Evolutionary conservation across 2,888 invertebrate genomes (phyloP).

Genomic region (Xanthostigma xanthostigma): DNA sequence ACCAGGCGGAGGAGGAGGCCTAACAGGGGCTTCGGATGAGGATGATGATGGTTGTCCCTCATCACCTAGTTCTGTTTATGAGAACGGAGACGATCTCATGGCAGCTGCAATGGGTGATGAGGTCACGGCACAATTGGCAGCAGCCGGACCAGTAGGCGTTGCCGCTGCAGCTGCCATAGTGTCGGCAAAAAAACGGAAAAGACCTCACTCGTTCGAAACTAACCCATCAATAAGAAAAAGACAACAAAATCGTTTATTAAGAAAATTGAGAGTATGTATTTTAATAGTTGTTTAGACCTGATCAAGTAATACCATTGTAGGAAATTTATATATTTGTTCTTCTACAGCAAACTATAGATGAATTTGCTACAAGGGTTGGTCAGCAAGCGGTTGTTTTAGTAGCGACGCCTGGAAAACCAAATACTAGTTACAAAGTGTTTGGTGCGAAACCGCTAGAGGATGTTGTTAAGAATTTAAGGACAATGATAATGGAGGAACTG

Average conservation of each 20-base stretch:
- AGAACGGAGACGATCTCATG: constrained; percentile 71
- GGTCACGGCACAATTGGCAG: constrained; percentile 89
- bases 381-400: constrained; percentile 94
- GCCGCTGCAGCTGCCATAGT: constrained; percentile 95
- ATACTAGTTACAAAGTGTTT: constrained; percentile 91
- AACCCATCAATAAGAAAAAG: constrained; percentile 92
- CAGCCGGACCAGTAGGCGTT: constrained; percentile 90
- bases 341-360: constrained; percentile 79
- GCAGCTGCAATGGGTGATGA: constrained; percentile 80
- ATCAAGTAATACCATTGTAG: background rate
- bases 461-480: constrained; percentile 80
- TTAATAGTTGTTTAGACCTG: constrained; percentile 1
- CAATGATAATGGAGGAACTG: constrained; percentile 87
- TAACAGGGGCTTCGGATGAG: constrained; percentile 43
- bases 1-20: constrained; percentile 35
- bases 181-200: constrained; percentile 86
- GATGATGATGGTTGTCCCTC: constrained; percentile 77
- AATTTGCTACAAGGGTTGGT: constrained; percentile 92
- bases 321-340: constrained; percentile 6
- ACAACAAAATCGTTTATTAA: constrained; percentile 82
- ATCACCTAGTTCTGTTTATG: constrained; percentile 61
- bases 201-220: constrained; percentile 92
- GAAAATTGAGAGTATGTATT: constrained; percentile 60
- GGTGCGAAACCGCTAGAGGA: constrained; percentile 94
- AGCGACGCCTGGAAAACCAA: constrained; percentile 91